These are phyloP conservation scores for Diadophis punctatus DNA, from an alignment of 2,113 vertebrate genomes.

Conservation along the genomic window DNA sequence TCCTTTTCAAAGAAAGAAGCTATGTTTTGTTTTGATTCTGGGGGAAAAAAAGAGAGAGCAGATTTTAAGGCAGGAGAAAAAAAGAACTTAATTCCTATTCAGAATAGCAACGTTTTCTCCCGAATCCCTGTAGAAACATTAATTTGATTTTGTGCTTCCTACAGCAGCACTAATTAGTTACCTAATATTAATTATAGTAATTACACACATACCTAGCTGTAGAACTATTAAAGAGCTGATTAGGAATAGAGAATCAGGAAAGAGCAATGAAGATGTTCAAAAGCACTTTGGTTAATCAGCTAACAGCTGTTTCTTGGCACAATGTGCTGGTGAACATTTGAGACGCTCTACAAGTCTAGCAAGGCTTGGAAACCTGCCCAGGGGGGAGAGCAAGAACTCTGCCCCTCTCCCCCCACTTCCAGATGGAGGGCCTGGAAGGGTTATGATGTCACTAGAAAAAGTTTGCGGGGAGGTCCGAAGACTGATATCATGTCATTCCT, in stretches of 20 bases:
- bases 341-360: constrained; percentile 33
- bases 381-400: background rate
- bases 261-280: constrained; percentile 17
- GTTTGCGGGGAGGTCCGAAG: background rate
- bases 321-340: constrained; percentile 51
- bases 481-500: background rate
- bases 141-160: constrained; percentile 58
- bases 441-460: background rate
- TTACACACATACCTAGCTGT: constrained; percentile 62
- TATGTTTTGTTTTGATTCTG: background rate
- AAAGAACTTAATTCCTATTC: constrained; percentile 10
- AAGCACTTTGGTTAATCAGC: constrained; percentile 48
- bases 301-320: constrained; percentile 51
- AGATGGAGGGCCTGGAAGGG: background rate
- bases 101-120: constrained; percentile 25
- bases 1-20: background rate
- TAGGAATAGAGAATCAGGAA: constrained; percentile 7
- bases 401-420: background rate
- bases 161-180: constrained; percentile 54
- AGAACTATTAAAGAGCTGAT: constrained; percentile 45
- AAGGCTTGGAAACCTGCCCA: constrained; percentile 21
- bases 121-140: constrained; percentile 50
- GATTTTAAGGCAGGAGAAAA: background rate
- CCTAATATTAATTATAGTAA: constrained; percentile 63
- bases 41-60: background rate